Base-by-base conservation (phyloP, 64 coral and sea anemone species). In the Montipora sp. region DNA sequence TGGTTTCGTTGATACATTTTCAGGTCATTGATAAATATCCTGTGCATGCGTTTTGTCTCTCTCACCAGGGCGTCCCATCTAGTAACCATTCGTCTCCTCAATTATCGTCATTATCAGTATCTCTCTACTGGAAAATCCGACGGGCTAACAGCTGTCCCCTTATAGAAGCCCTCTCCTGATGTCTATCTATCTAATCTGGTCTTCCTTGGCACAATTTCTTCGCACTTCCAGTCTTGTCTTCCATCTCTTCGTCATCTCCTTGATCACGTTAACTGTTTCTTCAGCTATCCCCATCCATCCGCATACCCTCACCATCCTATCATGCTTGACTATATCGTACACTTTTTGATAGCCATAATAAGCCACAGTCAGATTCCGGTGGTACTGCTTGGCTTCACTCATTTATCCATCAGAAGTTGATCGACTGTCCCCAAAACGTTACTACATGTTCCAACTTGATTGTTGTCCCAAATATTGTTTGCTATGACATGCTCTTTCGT, bases 221-320 rank as follows among this genome's bases (percentile, higher is more conserved):
- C 13, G 14, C 59, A 83, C 51, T 59, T 92, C 90, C 50, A 92
- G 72, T 84, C 90, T 83, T 92, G 72, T 84, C 90, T 83, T 92
- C 61, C 90, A 92, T 58, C 16, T 10, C 16, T 84, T 23, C 66
- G 75, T 92, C n/a, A 92, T 6, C 5, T 76, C 51, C 5, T 11
- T 53, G 11, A 92, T 77, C 7, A 79, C 47, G 44, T 79, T 89
- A 24, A 60, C 20, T 9, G 74, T 58, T 43, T 89, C 44, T 58
- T 78, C 15, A 58, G 87, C 49, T n/a, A 89, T 20, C 77, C 87
- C 87, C 23, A 89, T 60, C 73, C 73, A 89, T 5, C 43, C 19
- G 48, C 78, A 89, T 57, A 89, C 73, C 77, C 87, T 78, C 15
- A 89, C 10, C 87, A 89, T 89, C 49, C 87, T 78, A 18, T 89